Base-by-base conservation (phyloP, 1,140 invertebrate species). In the Holotrichia oblita region DNA sequence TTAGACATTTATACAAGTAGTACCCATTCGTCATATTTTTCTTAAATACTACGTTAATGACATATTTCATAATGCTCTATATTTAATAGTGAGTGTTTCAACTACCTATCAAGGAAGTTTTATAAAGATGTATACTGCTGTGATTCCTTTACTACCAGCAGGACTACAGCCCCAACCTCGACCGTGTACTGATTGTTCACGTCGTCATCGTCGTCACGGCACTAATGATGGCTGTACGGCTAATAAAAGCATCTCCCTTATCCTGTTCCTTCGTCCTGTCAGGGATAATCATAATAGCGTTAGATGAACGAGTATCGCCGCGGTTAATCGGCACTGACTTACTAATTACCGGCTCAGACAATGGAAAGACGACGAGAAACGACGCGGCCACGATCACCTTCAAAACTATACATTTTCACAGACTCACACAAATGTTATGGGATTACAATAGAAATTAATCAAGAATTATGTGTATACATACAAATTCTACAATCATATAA, bases 261-360 rank as follows among this genome's bases (percentile, higher is more conserved):
- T 79, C 69, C 75, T 80, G 79, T 78, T 81, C 79, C 81, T 80
- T 82, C 81, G 80, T 80, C 76, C 85, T 84, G 85, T 85, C 85
- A 85, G 78, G 82, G 81, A 83, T 86, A 86, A 86, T 86, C 85
- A 86, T 86, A 86, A 86, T 86, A 80, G 83, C 83, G 83, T 85
- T 86, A 86, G 84, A 85, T 83, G 85, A 85, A 84, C 82, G 85
- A 84, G 82, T 85, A 64, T 83, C 83, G 82, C 83, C 84, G 83
- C 84, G 84, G 85, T 85, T 86, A 86, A 86, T 86, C 85, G 85
- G 80, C 81, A 80, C 84, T 83, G 85, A 86, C 85, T 85, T 85
- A 84, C 83, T 86, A 86, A 86, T 86, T 86, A 86, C 84, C 84
- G 80, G 79, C 77, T 77, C 80, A 83, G 81, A 84, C 81, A 84